Base-by-base conservation (phyloP, 2,113 vertebrate genomes). In the Strigops habroptila region DNA sequence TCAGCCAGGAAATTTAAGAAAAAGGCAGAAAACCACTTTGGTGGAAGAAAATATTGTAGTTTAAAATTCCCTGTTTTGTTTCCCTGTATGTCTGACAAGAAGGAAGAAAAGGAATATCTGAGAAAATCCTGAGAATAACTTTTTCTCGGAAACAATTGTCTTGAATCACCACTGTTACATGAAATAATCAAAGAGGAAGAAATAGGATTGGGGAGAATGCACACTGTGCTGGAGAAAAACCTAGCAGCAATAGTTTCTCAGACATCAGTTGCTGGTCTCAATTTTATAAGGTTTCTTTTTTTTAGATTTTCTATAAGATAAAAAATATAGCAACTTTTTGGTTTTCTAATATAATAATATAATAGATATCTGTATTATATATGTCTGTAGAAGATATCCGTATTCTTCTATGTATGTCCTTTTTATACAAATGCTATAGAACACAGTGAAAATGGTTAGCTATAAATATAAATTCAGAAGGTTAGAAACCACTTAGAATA, bases 221-320 rank as follows among this genome's bases (percentile, higher is more conserved):
- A 52, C 10, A 10, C 39, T 35, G 2, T 33, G 51, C 22, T 82
- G 14, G 31, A 22, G 73, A 51, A 83, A 65, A 35, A 0, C 1
- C 23, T 6, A 57, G 14, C 22, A 67, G 15, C 14, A 43, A 17
- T 14, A 57, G 10, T 68, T 41, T 71, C 76, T 68, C 2, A 88
- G 21, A 49, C 3, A 67, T 39, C 0, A 10, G 10, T 41, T 86
- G 11, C 28, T 63, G 6, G 10, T 27, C 17, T 82, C 13, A 65
- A 3, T 53, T 82, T 82, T n/a, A 31, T 55, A 62, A 31, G 5
- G 5, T 1, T 5, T 12, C 5, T 10, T 67, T 43, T 78, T n/a
- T n/a, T 21, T 0, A 0, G 22, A 30, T 37, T 51, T 46, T 87
- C 1, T n/a, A 7, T 14, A 33, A 37, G 10, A 60, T 43, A 85